phyloP scores from a whole-genome alignment of 1,140 invertebrate genomes.

The Danaus plexippus region DNA sequence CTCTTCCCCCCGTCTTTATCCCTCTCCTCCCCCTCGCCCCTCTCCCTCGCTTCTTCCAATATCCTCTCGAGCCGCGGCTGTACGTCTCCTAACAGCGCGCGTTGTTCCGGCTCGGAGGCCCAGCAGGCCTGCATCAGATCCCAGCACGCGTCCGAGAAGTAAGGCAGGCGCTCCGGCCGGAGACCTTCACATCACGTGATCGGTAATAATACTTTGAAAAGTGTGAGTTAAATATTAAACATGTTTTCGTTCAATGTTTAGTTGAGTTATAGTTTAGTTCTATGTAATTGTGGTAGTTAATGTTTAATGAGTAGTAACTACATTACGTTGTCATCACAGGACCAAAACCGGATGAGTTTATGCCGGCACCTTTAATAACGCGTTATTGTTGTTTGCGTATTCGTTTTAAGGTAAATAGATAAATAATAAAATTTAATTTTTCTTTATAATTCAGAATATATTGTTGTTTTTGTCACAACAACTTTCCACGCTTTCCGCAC shows the following conservation, averaged over 20 bases:
- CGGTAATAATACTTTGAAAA: not conserved
- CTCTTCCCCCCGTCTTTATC: not conserved
- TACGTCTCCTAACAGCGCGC: slow-evolving; percentile 86
- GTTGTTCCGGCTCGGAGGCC: slow-evolving; percentile 80
- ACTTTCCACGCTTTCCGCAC: no score
- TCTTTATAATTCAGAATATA: no score
- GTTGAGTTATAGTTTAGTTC: slow-evolving; percentile 19
- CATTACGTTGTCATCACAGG: no score
- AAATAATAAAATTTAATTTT: no score
- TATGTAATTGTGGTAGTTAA: slow-evolving; percentile 4
- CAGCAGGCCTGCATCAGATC: slow-evolving; percentile 89
- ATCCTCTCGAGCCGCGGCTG: slow-evolving; percentile 75
- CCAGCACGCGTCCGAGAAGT: slow-evolving; percentile 88
- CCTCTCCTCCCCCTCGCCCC: slow-evolving; percentile 3
- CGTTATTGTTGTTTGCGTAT: no score
- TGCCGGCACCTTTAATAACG: no score
- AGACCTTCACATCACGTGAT: slow-evolving; percentile 63
- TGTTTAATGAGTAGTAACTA: no score
- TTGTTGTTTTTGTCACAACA: no score
- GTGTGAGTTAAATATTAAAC: not conserved
- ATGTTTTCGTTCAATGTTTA: not conserved
- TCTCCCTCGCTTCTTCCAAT: slow-evolving; percentile 21
- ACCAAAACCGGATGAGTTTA: no score
- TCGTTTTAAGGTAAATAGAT: no score
- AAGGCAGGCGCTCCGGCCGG: slow-evolving; percentile 82